phyloP scores from a whole-genome alignment of 2,113 vertebrate species.

The Micronycteris hirsuta region DNA sequence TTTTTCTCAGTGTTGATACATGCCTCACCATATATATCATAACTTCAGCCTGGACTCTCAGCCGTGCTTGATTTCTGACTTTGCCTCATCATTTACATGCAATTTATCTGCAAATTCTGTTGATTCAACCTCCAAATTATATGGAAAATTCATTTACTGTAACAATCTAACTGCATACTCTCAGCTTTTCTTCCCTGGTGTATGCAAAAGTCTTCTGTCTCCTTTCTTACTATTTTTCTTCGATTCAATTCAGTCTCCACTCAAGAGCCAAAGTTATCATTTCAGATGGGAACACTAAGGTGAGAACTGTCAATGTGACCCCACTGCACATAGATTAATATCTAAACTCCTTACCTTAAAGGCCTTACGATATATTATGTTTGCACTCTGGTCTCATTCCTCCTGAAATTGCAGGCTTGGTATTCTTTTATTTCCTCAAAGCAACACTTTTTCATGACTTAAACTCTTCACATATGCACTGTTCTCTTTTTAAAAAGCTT shows the following conservation, averaged over 20 bases:
- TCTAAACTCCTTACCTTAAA: not conserved
- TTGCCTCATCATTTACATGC: not conserved
- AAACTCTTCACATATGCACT: not conserved
- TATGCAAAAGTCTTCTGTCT: not conserved
- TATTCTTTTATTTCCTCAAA: not conserved
- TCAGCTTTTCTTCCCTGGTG: not conserved
- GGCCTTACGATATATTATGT: not conserved
- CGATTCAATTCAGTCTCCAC: not conserved
- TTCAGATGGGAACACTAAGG: not conserved
- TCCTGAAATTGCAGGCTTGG: not conserved
- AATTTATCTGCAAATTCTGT: not conserved
- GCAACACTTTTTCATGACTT: not conserved
- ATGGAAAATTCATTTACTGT: not conserved
- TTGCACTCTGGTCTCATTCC: not conserved
- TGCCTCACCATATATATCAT: not conserved
- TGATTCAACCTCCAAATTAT: not conserved
- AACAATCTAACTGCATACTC: not conserved
- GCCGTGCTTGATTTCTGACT: not conserved
- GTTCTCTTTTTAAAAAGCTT: not conserved
- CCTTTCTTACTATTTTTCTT: not conserved
- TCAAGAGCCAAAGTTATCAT: not conserved
- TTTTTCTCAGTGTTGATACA: not conserved
- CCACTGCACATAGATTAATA: not conserved
- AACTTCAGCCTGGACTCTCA: not conserved
- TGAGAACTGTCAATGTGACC: not conserved